A percentile compares a stretch with the other conserved stretches of the same genome.
These are phyloP conservation scores for Pelodytes ibericus DNA, from an alignment of 2,797 vertebrate species.

Conservation along the genomic window DNA sequence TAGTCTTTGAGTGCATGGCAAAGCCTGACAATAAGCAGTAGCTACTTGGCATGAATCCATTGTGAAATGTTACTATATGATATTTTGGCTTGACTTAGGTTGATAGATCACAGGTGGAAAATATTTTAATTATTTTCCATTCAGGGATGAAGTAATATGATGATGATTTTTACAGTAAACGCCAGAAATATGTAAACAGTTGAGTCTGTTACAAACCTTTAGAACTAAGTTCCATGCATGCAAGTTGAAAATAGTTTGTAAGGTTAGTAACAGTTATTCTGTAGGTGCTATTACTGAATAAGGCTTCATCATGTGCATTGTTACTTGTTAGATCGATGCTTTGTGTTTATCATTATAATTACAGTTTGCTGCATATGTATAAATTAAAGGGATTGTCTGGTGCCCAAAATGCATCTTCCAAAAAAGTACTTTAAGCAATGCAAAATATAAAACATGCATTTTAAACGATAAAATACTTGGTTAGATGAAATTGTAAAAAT, in stretches of 20 bases:
- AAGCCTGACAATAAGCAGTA: conserved; percentile 28
- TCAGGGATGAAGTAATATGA: conserved; percentile 14
- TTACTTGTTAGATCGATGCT: not conserved
- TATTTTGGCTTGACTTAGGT: conserved; percentile 3
- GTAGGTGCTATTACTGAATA: conserved; percentile 20
- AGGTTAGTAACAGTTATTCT: not conserved
- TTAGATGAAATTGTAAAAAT: too few species aligned
- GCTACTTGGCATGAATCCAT: conserved; percentile 20
- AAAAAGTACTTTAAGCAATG: too few species aligned
- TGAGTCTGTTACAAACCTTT: conserved; percentile 5
- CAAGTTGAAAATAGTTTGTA: not conserved
- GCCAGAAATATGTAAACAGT: conserved; percentile 33
- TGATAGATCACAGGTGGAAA: conserved; percentile 36
- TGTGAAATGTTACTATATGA: conserved; percentile 22
- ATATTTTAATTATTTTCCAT: conserved; percentile 50
- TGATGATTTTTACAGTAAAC: conserved; percentile 25
- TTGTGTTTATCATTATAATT: too few species aligned
- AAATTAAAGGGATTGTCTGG: too few species aligned
- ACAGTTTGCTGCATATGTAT: too few species aligned
- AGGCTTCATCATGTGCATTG: not conserved
- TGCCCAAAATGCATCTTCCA: too few species aligned
- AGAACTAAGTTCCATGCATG: not conserved
- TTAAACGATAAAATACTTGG: too few species aligned
- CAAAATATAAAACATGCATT: too few species aligned
- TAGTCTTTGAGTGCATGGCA: conserved; percentile 12